A percentile compares a stretch with the other conserved stretches of the same genome.
Evolutionary conservation across 2,888 invertebrate genomes (phyloP).

Genomic region (Dusona sp.): DNA sequence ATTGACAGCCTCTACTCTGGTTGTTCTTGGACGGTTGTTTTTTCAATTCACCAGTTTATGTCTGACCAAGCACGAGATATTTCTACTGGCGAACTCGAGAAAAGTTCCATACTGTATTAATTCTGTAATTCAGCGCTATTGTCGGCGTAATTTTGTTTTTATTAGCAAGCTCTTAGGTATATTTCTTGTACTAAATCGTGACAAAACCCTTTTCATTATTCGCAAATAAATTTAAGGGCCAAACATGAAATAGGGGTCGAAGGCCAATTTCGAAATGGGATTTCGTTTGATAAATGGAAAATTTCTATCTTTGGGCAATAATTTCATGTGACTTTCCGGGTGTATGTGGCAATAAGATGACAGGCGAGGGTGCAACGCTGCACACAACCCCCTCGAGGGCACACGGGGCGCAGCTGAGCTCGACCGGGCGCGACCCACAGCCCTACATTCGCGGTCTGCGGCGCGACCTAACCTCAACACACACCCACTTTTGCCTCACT

Average conservation of each 20-base stretch:
- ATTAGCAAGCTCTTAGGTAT: not conserved
- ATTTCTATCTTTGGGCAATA: not conserved
- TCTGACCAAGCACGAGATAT: slow-evolving; percentile 40
- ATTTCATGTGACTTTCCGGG: not conserved
- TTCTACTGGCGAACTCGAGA: slow-evolving; percentile 26
- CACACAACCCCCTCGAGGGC: slow-evolving; percentile 62
- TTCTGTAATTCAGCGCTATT: slow-evolving; percentile 59
- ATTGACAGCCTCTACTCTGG: not conserved
- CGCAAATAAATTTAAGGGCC: not conserved
- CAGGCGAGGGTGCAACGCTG: slow-evolving; percentile 59
- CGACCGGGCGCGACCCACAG: slow-evolving; percentile 84
- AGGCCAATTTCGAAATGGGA: not conserved
- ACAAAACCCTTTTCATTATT: not conserved
- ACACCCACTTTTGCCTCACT: slow-evolving; percentile 44
- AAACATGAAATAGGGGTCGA: not conserved
- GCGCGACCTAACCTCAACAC: slow-evolving; percentile 82
- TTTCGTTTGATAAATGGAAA: not conserved
- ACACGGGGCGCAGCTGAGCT: slow-evolving; percentile 82
- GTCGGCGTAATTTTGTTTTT: not conserved
- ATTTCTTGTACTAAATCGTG: not conserved
- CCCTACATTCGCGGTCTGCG: slow-evolving; percentile 84
- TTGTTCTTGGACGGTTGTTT: not conserved
- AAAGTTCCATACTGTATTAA: not conserved
- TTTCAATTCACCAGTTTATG: not conserved
- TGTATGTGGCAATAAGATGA: slow-evolving; percentile 50